Percentiles rank a stretch among this genome's conserved stretches.
These are phyloP conservation scores for Fissipunctia ypsillon DNA, from an alignment of 2,888 invertebrate species.

Conservation along the genomic window DNA sequence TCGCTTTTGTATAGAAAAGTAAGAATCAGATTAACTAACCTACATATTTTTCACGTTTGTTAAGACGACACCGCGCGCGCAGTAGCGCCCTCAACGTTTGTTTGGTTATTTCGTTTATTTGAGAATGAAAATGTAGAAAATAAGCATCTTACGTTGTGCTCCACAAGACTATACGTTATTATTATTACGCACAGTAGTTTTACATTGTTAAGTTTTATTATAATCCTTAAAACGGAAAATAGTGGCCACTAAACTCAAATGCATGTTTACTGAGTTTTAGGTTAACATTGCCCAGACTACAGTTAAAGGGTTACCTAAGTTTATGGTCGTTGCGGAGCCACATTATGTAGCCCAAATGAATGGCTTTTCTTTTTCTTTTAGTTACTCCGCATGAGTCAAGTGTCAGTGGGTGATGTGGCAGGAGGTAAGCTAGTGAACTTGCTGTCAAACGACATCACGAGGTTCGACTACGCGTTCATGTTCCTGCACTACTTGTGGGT, in stretches of 20 bases:
- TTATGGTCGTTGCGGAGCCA: not conserved
- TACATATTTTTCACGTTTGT: not conserved
- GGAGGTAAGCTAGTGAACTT: conserved; percentile 95
- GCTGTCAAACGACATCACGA: conserved; percentile 95
- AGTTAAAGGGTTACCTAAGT: not conserved
- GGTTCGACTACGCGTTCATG: conserved; percentile 94
- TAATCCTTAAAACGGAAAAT: too few species aligned
- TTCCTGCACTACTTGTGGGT: conserved; percentile 95
- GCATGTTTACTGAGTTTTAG: not conserved
- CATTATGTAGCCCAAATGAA: not conserved
- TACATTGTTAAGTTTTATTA: too few species aligned
- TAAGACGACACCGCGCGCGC: too few species aligned
- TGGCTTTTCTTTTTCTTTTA: conserved; percentile 74
- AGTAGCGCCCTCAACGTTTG: too few species aligned
- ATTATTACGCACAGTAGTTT: too few species aligned
- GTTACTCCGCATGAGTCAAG: conserved; percentile 93
- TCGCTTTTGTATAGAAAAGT: conserved; percentile 95
- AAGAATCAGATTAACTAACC: conserved; percentile 37
- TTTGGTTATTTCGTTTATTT: too few species aligned
- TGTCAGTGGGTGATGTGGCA: conserved; percentile 92
- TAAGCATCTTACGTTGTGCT: too few species aligned
- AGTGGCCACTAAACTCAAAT: too few species aligned
- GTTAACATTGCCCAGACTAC: not conserved
- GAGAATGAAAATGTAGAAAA: too few species aligned
- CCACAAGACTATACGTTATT: too few species aligned